A percentile compares a stretch with the other conserved stretches of the same genome.
These are phyloP conservation scores for Strix occidentalis DNA, from an alignment of 2,797 vertebrate genomes.

Conservation along the genomic window DNA sequence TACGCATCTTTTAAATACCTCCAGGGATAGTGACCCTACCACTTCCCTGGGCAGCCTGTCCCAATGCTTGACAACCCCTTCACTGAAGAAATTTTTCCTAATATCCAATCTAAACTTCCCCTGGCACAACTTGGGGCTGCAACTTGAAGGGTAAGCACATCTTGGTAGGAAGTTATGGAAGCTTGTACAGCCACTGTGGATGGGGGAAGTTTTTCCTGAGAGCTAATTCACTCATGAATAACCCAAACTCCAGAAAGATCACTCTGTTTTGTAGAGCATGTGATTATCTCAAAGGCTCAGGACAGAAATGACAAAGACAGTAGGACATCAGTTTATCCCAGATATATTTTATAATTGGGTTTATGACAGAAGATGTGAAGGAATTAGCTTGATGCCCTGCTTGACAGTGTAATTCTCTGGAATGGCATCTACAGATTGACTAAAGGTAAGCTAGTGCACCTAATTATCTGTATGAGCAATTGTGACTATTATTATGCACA, in stretches of 20 bases:
- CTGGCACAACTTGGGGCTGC: not conserved
- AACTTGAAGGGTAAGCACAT: not conserved
- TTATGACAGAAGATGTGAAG: not conserved
- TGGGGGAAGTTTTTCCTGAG: not conserved
- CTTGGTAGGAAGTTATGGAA: not conserved
- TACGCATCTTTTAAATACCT: not conserved
- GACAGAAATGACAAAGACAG: not conserved
- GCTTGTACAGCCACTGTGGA: not conserved
- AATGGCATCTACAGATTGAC: not conserved
- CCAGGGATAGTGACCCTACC: not conserved
- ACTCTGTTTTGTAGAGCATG: not conserved
- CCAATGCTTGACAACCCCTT: not conserved
- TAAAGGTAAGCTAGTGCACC: not conserved
- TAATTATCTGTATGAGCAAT: not conserved
- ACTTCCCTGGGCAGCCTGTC: not conserved
- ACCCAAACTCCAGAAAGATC: not conserved
- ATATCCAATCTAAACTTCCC: not conserved
- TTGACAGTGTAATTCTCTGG: not conserved
- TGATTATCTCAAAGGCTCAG: not conserved
- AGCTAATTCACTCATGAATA: not conserved
- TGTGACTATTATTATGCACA: not conserved
- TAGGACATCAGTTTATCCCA: not conserved
- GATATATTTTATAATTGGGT: not conserved
- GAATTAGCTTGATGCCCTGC: not conserved
- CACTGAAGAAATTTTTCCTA: not conserved